Evolutionary conservation across 2,113 vertebrate species (phyloP).

Genomic region (Oophaga pumilio): DNA sequence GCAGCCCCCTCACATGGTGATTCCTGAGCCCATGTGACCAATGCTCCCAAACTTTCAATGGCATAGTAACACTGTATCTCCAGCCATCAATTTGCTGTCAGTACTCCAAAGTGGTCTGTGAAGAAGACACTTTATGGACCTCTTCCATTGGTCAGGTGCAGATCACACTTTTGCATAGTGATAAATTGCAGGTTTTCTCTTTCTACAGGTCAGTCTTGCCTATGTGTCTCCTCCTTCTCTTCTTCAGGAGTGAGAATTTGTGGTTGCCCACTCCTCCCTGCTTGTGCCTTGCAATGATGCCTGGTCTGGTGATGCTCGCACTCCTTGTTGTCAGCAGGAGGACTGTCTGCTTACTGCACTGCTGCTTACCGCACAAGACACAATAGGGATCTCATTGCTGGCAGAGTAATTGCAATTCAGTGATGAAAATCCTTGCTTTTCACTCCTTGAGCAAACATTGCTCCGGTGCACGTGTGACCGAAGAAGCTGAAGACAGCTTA

Average conservation of each 20-base stretch:
- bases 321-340: not conserved
- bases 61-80: conserved; percentile 12
- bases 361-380: conserved; percentile 5
- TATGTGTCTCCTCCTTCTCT: not conserved
- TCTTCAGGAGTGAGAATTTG: not conserved
- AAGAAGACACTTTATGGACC: not conserved
- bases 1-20: conserved; percentile 39
- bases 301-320: not conserved
- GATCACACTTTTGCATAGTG: conserved; percentile 13
- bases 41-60: conserved; percentile 6
- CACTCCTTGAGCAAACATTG: not conserved
- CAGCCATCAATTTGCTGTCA: not conserved
- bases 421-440: conserved; percentile 4
- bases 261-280: not conserved
- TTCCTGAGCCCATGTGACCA: conserved; percentile 9
- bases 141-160: not conserved
- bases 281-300: not conserved
- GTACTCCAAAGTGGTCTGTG: not conserved
- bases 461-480: not conserved
- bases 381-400: conserved; percentile 12
- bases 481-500: not conserved
- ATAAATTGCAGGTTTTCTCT: not conserved
- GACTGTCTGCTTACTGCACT: conserved; percentile 37
- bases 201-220: not conserved
- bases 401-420: conserved; percentile 6